Evolutionary conservation across 1,140 invertebrate species (phyloP).

Genomic region (Drosophila leontia): DNA sequence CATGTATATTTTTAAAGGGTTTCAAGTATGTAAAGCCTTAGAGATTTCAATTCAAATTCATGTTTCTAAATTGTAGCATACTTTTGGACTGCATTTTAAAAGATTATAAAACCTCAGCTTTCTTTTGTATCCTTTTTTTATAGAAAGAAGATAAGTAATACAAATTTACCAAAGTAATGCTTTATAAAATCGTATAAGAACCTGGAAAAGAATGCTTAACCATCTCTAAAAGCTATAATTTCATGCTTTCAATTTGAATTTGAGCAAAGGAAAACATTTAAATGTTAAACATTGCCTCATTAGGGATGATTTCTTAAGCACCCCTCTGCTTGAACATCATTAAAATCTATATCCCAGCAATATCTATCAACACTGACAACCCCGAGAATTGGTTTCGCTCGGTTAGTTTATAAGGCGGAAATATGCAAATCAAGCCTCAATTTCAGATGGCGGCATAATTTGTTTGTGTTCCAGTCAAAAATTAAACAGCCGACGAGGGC

Average conservation of each 20-base stretch:
- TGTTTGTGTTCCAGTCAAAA: slow-evolving; percentile 76
- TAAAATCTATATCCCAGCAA: slow-evolving; percentile 14
- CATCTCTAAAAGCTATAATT: neutral
- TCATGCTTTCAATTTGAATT: neutral
- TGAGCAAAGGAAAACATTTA: neutral
- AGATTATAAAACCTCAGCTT: neutral
- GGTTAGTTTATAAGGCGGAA: slow-evolving; percentile 40
- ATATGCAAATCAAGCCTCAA: slow-evolving; percentile 67
- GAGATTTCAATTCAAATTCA: neutral
- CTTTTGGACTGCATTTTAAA: neutral
- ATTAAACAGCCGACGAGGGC: slow-evolving; percentile 47
- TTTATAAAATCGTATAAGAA: neutral
- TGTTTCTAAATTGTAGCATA: neutral
- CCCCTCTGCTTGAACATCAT: neutral
- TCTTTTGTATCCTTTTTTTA: neutral
- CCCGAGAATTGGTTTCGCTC: slow-evolving; percentile 34
- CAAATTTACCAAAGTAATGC: neutral
- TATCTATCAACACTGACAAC: slow-evolving; percentile 22
- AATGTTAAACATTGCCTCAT: neutral
- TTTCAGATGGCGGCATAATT: slow-evolving; percentile 60
- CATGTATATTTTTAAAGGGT: too few relatives aligned
- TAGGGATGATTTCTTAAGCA: neutral
- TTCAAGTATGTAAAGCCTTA: neutral
- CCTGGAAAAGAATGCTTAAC: neutral
- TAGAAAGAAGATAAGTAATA: neutral